These are phyloP conservation scores for Hirtodrosophila confusa DNA, from an alignment of 2,888 invertebrate species.

Conservation along the genomic window DNA sequence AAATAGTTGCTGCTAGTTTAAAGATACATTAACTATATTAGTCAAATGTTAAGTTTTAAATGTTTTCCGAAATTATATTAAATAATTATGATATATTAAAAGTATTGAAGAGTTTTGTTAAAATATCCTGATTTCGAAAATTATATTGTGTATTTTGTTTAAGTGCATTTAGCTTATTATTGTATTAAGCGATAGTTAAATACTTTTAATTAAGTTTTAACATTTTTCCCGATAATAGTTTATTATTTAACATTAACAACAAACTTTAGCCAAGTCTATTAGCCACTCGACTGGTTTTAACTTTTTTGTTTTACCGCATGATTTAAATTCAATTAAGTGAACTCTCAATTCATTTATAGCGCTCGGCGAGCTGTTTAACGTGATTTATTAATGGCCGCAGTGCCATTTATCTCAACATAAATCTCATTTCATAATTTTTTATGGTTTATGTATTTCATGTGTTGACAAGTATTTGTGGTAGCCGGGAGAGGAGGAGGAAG, in stretches of 20 bases:
- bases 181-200: too few relatives aligned
- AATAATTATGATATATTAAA: too few relatives aligned
- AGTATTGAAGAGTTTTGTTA: too few relatives aligned
- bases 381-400: slow-evolving; percentile 63
- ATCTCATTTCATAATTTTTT: slow-evolving; percentile 55
- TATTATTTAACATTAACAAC: slow-evolving; percentile 23
- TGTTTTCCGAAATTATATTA: too few relatives aligned
- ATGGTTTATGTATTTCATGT: slow-evolving; percentile 24
- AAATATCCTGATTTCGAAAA: too few relatives aligned
- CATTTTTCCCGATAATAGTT: slow-evolving; percentile 5
- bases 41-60: too few relatives aligned
- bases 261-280: slow-evolving; percentile 27
- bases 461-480: slow-evolving; percentile 33
- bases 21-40: too few relatives aligned
- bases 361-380: slow-evolving; percentile 36
- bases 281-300: slow-evolving; percentile 23
- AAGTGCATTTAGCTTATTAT: too few relatives aligned
- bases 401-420: slow-evolving; percentile 63
- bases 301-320: slow-evolving; percentile 19
- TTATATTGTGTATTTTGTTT: too few relatives aligned
- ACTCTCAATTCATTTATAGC: slow-evolving; percentile 29
- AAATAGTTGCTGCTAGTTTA: too few relatives aligned
- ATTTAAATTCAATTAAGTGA: slow-evolving; percentile 51
- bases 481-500: not conserved
- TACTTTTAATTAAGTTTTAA: slow-evolving; percentile 1